phyloP scores from a whole-genome alignment of 1,140 invertebrate genomes.

The Laodelphax striatellus region DNA sequence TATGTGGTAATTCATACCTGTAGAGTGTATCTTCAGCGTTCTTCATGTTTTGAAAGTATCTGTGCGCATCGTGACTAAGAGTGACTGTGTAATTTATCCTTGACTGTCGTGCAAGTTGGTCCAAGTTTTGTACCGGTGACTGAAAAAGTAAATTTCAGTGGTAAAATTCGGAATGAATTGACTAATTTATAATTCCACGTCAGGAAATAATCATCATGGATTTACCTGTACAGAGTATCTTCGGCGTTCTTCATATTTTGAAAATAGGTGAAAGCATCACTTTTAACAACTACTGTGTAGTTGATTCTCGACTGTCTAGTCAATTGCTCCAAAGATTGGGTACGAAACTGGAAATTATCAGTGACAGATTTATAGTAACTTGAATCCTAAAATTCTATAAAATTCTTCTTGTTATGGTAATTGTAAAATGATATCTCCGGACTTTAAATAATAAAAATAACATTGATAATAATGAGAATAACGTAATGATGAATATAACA shows the following conservation, averaged over 20 bases:
- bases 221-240: slow-evolving; percentile 69
- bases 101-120: slow-evolving; percentile 75
- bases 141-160: slow-evolving; percentile 27
- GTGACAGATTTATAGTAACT: no score
- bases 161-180: not conserved
- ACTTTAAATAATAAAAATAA: no score
- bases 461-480: no score
- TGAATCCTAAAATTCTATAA: no score
- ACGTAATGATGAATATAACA: no score
- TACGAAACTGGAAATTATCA: slow-evolving; percentile 48
- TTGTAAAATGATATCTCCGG: no score
- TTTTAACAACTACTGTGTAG: slow-evolving; percentile 77
- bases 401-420: no score
- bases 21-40: slow-evolving; percentile 79
- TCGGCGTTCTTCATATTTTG: slow-evolving; percentile 85
- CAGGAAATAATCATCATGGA: no score
- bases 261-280: slow-evolving; percentile 73
- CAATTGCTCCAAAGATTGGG: slow-evolving; percentile 77
- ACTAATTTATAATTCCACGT: not conserved
- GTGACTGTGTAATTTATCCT: slow-evolving; percentile 88
- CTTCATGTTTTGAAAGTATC: slow-evolving; percentile 88
- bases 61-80: slow-evolving; percentile 59
- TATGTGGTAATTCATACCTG: slow-evolving; percentile 36
- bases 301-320: slow-evolving; percentile 78
- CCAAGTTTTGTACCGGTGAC: slow-evolving; percentile 76